Percentiles rank a stretch among this genome's conserved stretches.
These are phyloP conservation scores for Xylota segnis DNA, from an alignment of 2,888 invertebrate genomes.

Conservation along the genomic window DNA sequence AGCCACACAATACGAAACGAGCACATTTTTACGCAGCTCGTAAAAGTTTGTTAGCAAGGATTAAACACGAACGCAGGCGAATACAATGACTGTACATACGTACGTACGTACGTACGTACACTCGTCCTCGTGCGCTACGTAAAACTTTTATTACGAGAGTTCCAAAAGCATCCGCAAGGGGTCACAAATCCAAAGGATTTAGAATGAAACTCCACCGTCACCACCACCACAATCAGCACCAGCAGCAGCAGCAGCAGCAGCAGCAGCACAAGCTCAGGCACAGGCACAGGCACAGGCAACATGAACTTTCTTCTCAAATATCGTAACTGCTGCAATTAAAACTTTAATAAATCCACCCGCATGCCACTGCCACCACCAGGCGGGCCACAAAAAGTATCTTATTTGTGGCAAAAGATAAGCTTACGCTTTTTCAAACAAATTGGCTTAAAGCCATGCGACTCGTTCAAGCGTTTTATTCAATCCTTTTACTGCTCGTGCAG, in stretches of 20 bases:
- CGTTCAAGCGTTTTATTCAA: conserved; percentile 62
- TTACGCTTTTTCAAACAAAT: conserved; percentile 66
- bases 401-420: conserved; percentile 71
- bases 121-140: no score
- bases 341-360: conserved; percentile 68
- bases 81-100: not conserved
- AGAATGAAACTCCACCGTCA: conserved; percentile 35
- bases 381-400: conserved; percentile 59
- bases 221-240: conserved; percentile 4
- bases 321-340: conserved; percentile 68
- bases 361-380: conserved; percentile 4
- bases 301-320: conserved; percentile 43
- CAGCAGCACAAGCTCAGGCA: no score
- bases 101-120: no score
- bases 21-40: conserved; percentile 65
- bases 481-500: conserved; percentile 33
- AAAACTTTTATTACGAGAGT: conserved; percentile 36
- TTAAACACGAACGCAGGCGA: conserved; percentile 23
- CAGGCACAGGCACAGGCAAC: no score
- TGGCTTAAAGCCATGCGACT: conserved; percentile 65
- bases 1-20: conserved; percentile 21
- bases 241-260: conserved; percentile 11
- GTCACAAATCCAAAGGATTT: conserved; percentile 64
- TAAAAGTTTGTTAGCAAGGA: conserved; percentile 68
- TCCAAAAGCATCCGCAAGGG: conserved; percentile 59